These are phyloP conservation scores for Catocala fraxini DNA, from an alignment of 2,888 invertebrate genomes.

Conservation along the genomic window DNA sequence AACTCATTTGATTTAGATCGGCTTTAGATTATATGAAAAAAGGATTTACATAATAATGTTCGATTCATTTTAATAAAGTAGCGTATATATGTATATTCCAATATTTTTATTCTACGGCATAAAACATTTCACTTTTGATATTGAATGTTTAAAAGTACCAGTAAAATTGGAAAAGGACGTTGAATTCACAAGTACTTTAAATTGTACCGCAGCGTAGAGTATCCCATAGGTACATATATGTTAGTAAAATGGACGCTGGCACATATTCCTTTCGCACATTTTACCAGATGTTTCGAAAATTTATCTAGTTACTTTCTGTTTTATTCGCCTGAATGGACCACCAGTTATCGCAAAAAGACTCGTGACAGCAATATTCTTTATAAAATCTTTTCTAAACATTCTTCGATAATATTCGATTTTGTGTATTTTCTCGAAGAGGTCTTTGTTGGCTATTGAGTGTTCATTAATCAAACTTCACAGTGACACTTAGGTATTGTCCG, in stretches of 20 bases:
- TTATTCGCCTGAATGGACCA: conserved; percentile 28
- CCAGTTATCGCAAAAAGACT: conserved; percentile 39
- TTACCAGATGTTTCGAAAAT: conserved; percentile 21
- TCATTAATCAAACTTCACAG: conserved; percentile 70
- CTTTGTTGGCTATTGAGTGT: conserved; percentile 53
- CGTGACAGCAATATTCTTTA: conserved; percentile 33
- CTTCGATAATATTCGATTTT: conserved; percentile 38
- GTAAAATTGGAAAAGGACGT: conserved; percentile 1
- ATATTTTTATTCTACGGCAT: no score
- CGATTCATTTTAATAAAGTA: no score
- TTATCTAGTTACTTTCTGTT: conserved; percentile 25
- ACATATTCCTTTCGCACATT: conserved; percentile 14
- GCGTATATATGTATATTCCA: no score
- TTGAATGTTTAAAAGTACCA: background rate
- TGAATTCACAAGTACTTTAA: conserved; percentile 2
- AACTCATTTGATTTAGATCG: no score
- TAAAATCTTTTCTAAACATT: conserved; percentile 32
- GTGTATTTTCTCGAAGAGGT: conserved; percentile 37
- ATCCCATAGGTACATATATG: background rate
- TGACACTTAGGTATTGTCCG: conserved; percentile 66
- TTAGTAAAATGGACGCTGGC: conserved; percentile 20
- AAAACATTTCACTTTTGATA: no score
- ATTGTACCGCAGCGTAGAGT: background rate
- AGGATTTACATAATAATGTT: no score
- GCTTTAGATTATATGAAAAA: no score